These are phyloP conservation scores for Chloroceryle amazona DNA, from an alignment of 2,797 vertebrate genomes.

Conservation along the genomic window DNA sequence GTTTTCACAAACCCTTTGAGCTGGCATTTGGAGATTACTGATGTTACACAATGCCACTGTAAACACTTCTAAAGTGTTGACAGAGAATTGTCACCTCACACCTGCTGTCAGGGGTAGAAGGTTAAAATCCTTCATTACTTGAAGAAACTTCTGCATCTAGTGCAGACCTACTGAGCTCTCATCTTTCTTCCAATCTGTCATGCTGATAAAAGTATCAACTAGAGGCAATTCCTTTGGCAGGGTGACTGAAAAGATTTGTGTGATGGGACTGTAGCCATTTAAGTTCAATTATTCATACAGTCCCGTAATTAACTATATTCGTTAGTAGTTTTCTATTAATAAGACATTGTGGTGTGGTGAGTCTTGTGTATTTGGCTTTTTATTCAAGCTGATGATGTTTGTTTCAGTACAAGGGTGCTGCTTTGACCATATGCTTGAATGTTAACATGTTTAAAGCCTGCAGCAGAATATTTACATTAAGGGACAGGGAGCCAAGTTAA, in stretches of 20 bases:
- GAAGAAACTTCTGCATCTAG: background rate
- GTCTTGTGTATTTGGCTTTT: background rate
- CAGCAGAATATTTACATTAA: slow-evolving; percentile 36
- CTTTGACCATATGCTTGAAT: background rate
- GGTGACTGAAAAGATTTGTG: background rate
- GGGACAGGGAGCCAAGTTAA: slow-evolving; percentile 31
- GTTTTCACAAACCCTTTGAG: slow-evolving; percentile 36
- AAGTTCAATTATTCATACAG: background rate
- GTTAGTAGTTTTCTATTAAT: background rate
- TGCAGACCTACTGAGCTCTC: background rate
- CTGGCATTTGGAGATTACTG: background rate
- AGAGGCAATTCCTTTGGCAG: background rate
- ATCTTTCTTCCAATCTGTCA: background rate
- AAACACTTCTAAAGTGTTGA: background rate
- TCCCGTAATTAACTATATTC: background rate
- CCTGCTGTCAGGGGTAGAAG: background rate
- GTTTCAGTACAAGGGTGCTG: background rate
- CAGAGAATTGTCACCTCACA: background rate
- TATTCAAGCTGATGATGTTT: background rate
- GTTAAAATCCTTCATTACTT: background rate
- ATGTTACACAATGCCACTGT: background rate
- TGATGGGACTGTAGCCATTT: background rate
- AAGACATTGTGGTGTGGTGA: background rate
- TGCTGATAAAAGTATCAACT: background rate
- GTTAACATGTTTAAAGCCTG: slow-evolving; percentile 20